Percentiles rank a stretch among this genome's conserved stretches.
Evolutionary conservation across 2,113 vertebrate genomes (phyloP).

Genomic region (Lontra canadensis): DNA sequence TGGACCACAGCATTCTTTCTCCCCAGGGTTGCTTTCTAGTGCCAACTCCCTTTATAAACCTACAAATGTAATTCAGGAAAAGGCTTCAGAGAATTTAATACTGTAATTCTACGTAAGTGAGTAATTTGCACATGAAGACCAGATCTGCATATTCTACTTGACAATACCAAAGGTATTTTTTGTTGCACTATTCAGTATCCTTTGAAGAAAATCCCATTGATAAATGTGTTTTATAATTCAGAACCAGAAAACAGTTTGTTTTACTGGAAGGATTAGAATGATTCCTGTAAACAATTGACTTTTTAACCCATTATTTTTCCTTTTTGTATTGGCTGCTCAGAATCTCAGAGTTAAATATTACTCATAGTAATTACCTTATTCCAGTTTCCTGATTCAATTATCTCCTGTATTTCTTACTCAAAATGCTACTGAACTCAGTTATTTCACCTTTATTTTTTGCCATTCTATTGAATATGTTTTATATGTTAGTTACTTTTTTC

Average conservation of each 20-base stretch:
- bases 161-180: background rate
- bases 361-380: background rate
- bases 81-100: background rate
- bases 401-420: background rate
- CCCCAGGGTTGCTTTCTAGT: background rate
- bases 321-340: background rate
- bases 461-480: background rate
- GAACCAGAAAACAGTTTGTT: background rate
- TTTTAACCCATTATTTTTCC: background rate
- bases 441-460: constrained; percentile 28
- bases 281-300: background rate
- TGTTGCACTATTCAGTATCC: background rate
- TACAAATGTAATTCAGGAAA: background rate
- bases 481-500: background rate
- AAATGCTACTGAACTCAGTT: background rate
- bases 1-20: background rate
- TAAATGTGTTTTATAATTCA: background rate
- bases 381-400: background rate
- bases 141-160: background rate
- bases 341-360: background rate
- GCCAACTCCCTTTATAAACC: background rate
- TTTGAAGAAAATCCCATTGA: constrained; percentile 15
- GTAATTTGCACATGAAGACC: background rate
- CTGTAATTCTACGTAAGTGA: background rate
- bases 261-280: constrained; percentile 25